Percentiles rank a stretch among this genome's conserved stretches.
Conservation (phyloP, 2,888 invertebrate genomes). For the Callosobruchus maculatus region DNA sequence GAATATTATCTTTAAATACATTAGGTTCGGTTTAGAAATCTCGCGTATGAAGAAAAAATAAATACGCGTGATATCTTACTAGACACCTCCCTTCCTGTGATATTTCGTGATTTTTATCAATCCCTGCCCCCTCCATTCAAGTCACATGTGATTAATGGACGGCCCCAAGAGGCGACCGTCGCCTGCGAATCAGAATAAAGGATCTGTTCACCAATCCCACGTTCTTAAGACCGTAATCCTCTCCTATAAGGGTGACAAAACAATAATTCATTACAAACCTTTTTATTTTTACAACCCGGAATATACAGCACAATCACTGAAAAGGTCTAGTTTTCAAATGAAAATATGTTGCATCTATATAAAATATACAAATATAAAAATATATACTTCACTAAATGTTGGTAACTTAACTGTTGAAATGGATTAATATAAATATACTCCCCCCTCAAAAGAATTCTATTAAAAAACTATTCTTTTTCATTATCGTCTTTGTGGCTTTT, state of each 20-base stretch:
- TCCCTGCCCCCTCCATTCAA: too few relatives aligned
- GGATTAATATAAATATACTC: not conserved
- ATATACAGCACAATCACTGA: not conserved
- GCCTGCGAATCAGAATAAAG: too few relatives aligned
- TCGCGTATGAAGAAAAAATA: too few relatives aligned
- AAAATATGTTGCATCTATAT: not conserved
- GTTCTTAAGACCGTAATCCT: too few relatives aligned
- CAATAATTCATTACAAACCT: not conserved
- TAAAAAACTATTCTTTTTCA: constrained; percentile 10
- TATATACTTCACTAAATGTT: not conserved
- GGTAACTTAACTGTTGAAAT: not conserved
- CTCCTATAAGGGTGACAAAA: not conserved
- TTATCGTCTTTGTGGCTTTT: constrained; percentile 33
- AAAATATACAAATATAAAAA: not conserved
- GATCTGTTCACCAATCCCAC: too few relatives aligned
- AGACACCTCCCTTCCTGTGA: too few relatives aligned
- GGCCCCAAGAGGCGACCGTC: too few relatives aligned
- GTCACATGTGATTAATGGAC: too few relatives aligned
- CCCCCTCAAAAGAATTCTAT: not conserved
- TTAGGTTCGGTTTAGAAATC: too few relatives aligned
- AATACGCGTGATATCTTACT: too few relatives aligned
- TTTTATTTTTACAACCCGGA: not conserved
- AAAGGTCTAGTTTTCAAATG: not conserved
- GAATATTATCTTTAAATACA: too few relatives aligned
- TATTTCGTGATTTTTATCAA: too few relatives aligned